Evolutionary conservation across 35 echinoderm and acorn worm species (phyloP).

Genomic region (Stichopus chloronotus): DNA sequence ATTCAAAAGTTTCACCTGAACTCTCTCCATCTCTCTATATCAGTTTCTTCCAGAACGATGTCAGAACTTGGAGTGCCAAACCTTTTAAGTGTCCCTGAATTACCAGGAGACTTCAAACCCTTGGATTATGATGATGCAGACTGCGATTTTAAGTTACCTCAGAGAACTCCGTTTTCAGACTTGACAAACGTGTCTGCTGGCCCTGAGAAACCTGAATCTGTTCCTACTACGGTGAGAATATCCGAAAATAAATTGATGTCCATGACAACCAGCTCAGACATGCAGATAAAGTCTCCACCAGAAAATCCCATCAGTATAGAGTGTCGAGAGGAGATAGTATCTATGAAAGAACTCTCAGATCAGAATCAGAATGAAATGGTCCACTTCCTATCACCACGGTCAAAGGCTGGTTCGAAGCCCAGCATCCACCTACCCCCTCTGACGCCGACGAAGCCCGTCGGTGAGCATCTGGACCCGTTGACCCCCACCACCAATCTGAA

Average conservation of each 20-base stretch:
- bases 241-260: not conserved
- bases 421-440: slow-evolving; percentile 44
- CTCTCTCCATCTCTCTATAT: too few relatives aligned
- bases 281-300: not conserved
- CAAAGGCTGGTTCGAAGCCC: slow-evolving; percentile 3
- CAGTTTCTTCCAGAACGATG: slow-evolving; percentile 17
- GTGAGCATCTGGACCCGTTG: slow-evolving; percentile 61
- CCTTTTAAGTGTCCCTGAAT: slow-evolving; percentile 3
- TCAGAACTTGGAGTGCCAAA: not conserved
- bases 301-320: not conserved
- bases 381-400: slow-evolving; percentile 28
- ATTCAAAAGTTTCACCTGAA: too few relatives aligned
- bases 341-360: not conserved
- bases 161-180: slow-evolving; percentile 17
- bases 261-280: not conserved
- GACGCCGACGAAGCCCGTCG: slow-evolving; percentile 76
- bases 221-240: not conserved
- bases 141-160: not conserved
- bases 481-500: slow-evolving; percentile 96
- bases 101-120: slow-evolving; percentile 37
- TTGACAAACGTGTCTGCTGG: not conserved
- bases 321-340: slow-evolving; percentile 38
- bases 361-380: not conserved
- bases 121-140: slow-evolving; percentile 47
- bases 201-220: not conserved